phyloP scores from a whole-genome alignment of 2,113 vertebrate genomes.

The Hydropotes inermis region DNA sequence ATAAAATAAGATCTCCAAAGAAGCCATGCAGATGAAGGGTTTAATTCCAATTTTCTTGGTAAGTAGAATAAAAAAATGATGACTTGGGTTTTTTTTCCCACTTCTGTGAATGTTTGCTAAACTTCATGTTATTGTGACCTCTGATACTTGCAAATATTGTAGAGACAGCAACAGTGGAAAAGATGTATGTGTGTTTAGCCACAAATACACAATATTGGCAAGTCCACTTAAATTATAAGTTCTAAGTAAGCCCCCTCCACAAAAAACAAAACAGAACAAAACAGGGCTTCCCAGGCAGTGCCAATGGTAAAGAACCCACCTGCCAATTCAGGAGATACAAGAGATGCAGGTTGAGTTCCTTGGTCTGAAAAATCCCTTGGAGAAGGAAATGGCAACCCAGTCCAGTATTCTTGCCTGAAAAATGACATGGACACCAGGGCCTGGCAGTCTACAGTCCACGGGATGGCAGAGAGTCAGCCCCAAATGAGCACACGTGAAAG shows the following conservation, averaged over 20 bases:
- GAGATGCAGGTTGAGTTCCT: not conserved
- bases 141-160: not conserved
- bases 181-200: not conserved
- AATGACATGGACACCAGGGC: fast-evolving
- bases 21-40: not conserved
- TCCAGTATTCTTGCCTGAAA: not conserved
- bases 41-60: not conserved
- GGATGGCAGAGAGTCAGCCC: not conserved
- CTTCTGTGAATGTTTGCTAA: not conserved
- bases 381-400: not conserved
- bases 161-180: not conserved
- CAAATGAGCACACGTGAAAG: fast-evolving
- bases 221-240: not conserved
- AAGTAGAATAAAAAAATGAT: not conserved
- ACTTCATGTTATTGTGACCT: not conserved
- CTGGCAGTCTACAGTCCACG: not conserved
- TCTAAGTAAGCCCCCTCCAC: not conserved
- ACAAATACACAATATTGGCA: not conserved
- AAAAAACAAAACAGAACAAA: not conserved
- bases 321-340: not conserved
- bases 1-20: not conserved
- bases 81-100: not conserved
- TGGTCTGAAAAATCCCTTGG: not conserved
- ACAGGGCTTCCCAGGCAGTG: not conserved
- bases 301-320: not conserved